Evolutionary conservation across 2,113 vertebrate species (phyloP).

Genomic region (Aptenodytes patagonicus): DNA sequence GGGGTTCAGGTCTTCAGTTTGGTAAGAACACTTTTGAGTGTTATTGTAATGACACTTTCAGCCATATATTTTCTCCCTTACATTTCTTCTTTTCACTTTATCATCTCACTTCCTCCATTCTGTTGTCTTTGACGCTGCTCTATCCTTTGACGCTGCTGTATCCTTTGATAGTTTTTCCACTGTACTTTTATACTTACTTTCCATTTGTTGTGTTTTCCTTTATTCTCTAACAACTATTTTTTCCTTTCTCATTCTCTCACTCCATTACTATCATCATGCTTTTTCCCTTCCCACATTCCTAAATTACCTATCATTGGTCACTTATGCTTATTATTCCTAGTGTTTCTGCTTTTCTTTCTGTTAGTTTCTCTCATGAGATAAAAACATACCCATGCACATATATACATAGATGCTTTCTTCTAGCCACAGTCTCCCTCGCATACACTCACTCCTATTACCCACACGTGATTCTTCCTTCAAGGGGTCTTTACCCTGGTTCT

Average conservation of each 20-base stretch:
- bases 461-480: neutral
- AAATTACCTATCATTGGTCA: neutral
- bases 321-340: neutral
- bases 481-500: neutral
- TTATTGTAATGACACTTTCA: neutral
- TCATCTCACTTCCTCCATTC: conserved; percentile 41
- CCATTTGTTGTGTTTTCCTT: conserved; percentile 23
- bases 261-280: neutral
- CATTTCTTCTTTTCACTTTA: conserved; percentile 17
- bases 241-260: neutral
- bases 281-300: neutral
- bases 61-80: neutral
- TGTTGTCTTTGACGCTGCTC: neutral
- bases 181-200: conserved; percentile 21
- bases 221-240: neutral
- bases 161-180: conserved; percentile 53
- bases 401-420: neutral
- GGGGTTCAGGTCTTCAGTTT: neutral
- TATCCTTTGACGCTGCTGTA: neutral
- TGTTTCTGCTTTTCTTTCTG: neutral
- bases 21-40: neutral
- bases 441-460: neutral
- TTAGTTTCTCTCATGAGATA: neutral
- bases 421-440: neutral
- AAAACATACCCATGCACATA: neutral